Percentiles rank a stretch among this genome's conserved stretches.
Evolutionary conservation across 2,113 vertebrate genomes (phyloP).

Genomic region (Geococcyx californianus): DNA sequence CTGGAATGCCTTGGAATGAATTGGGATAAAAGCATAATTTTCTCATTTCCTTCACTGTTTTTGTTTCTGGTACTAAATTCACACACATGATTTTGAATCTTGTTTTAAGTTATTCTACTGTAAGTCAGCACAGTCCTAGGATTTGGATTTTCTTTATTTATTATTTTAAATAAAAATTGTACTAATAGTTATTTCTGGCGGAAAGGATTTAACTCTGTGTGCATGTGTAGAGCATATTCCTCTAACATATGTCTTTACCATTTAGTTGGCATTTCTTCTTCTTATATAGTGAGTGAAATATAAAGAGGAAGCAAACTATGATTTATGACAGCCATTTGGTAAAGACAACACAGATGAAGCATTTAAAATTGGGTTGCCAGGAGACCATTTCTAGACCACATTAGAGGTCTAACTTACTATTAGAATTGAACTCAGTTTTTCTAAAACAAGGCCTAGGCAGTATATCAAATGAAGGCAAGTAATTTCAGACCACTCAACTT

Average conservation of each 20-base stretch:
- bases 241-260: constrained; percentile 27
- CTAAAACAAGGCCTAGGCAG: constrained; percentile 11
- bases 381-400: constrained; percentile 43
- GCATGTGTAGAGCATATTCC: neutral
- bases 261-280: constrained; percentile 16
- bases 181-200: neutral
- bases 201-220: neutral
- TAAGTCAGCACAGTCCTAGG: neutral
- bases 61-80: neutral
- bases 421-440: constrained; percentile 26
- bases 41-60: neutral
- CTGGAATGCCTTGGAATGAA: neutral
- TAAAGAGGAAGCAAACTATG: constrained; percentile 50
- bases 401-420: constrained; percentile 9
- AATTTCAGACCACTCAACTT: neutral
- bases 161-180: neutral
- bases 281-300: constrained; percentile 9
- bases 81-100: neutral
- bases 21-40: neutral
- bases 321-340: constrained; percentile 58
- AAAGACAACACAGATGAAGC: constrained; percentile 63
- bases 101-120: neutral
- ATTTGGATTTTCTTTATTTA: neutral
- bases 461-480: constrained; percentile 4
- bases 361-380: constrained; percentile 34